These are phyloP conservation scores for Parasteatoda tepidariorum DNA, from an alignment of 1,140 invertebrate species.

Conservation along the genomic window DNA sequence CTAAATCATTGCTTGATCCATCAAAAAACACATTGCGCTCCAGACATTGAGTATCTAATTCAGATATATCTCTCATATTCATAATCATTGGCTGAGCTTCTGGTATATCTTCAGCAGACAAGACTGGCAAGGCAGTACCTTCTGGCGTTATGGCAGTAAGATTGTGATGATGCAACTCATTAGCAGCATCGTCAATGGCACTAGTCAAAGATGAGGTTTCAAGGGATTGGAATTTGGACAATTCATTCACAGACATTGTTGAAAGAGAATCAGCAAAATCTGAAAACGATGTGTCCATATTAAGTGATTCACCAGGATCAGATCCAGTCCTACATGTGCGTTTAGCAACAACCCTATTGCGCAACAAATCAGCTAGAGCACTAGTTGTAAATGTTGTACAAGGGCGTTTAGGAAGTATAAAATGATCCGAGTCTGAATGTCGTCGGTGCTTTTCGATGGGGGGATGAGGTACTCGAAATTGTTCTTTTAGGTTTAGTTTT, in stretches of 20 bases:
- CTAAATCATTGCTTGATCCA: conserved; percentile 21
- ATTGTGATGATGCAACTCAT: conserved; percentile 16
- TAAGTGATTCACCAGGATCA: conserved; percentile 63
- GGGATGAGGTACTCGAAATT: conserved; percentile 62
- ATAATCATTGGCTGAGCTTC: conserved; percentile 44
- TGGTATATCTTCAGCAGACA: conserved; percentile 56
- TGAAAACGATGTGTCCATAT: conserved; percentile 27
- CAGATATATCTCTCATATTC: conserved; percentile 36
- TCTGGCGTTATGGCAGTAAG: conserved; percentile 28
- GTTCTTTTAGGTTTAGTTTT: conserved; percentile 53
- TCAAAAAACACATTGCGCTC: conserved; percentile 46
- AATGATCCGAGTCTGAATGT: conserved; percentile 76
- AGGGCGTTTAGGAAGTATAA: conserved; percentile 73
- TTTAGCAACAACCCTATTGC: conserved; percentile 62
- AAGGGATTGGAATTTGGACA: conserved; percentile 29
- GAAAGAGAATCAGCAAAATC: conserved; percentile 23
- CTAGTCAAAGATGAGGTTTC: conserved; percentile 14
- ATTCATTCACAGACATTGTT: conserved; percentile 2
- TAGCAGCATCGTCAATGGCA: conserved; percentile 17
- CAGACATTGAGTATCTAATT: conserved; percentile 16
- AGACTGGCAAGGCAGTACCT: conserved; percentile 28
- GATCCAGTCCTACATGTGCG: conserved; percentile 63
- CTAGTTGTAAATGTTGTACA: conserved; percentile 47
- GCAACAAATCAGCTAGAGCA: conserved; percentile 63
- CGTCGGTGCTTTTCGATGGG: conserved; percentile 72